A percentile compares a stretch with the other conserved stretches of the same genome.
These are phyloP conservation scores for Entomyzon cyanotis DNA, from an alignment of 2,113 vertebrate genomes.

Conservation along the genomic window DNA sequence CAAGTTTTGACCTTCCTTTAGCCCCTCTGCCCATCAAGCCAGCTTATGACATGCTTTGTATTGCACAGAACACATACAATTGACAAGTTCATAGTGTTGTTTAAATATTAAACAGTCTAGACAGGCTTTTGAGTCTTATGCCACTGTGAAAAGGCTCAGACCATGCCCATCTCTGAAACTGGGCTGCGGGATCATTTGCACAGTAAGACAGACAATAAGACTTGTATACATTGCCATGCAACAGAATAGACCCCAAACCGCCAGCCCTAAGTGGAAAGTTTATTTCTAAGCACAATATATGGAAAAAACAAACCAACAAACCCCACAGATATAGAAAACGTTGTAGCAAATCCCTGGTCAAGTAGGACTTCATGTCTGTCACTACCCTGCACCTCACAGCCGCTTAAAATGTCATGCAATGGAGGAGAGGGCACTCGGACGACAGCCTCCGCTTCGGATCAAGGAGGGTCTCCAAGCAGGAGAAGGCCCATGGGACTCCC, in stretches of 20 bases:
- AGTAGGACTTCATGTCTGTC: conserved; percentile 64
- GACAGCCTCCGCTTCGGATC: not conserved
- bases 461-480: conserved; percentile 44
- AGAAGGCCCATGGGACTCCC: conserved; percentile 13
- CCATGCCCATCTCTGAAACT: conserved; percentile 48
- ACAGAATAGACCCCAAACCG: conserved; percentile 64
- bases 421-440: conserved; percentile 49
- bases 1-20: conserved; percentile 59
- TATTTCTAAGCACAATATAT: conserved; percentile 71
- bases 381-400: conserved; percentile 63
- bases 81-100: conserved; percentile 66
- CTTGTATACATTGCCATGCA: conserved; percentile 69
- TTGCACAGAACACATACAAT: conserved; percentile 69
- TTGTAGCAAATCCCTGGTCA: conserved; percentile 71
- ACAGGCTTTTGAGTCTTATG: conserved; percentile 42
- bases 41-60: conserved; percentile 61
- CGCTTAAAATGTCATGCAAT: conserved; percentile 56
- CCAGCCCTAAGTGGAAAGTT: conserved; percentile 66
- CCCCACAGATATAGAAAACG: conserved; percentile 66
- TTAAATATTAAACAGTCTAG: conserved; percentile 71
- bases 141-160: conserved; percentile 28
- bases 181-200: conserved; percentile 61
- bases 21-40: conserved; percentile 53
- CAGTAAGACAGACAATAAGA: conserved; percentile 65
- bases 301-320: conserved; percentile 71